These are phyloP conservation scores for Micrastur ruficollis DNA, from an alignment of 2,797 vertebrate genomes.

Conservation along the genomic window DNA sequence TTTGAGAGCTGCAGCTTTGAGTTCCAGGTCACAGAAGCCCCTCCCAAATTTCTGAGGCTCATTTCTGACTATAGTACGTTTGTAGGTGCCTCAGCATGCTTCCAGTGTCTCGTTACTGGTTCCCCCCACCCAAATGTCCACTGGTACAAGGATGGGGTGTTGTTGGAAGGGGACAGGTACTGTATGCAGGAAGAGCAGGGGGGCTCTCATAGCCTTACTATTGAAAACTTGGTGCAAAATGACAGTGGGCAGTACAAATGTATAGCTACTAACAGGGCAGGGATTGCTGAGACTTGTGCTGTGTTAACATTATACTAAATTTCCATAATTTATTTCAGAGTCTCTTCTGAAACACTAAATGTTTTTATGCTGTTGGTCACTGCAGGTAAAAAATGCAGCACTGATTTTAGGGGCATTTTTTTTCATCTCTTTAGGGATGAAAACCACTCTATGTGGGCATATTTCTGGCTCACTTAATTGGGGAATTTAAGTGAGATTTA, in stretches of 20 bases:
- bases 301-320: conserved; percentile 83
- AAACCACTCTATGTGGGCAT: background rate
- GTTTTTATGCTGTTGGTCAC: background rate
- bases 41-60: conserved; percentile 86
- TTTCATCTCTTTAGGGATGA: conserved; percentile 23
- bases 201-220: conserved; percentile 87
- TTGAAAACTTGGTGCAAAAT: conserved; percentile 81
- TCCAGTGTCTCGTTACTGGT: conserved; percentile 90
- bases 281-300: conserved; percentile 82
- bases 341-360: background rate
- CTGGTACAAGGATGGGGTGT: conserved; percentile 89
- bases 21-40: conserved; percentile 87
- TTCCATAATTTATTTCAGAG: background rate
- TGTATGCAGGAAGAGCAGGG: conserved; percentile 84
- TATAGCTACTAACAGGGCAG: conserved; percentile 84
- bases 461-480: background rate
- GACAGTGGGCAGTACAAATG: conserved; percentile 93
- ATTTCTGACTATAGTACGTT: conserved; percentile 84
- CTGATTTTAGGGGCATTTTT: conserved; percentile 55
- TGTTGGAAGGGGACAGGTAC: conserved; percentile 82
- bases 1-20: conserved; percentile 89
- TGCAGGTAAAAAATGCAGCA: conserved; percentile 19
- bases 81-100: conserved; percentile 83
- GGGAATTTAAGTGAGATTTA: conserved; percentile 15
- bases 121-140: conserved; percentile 82